These are phyloP conservation scores for Dipodomys spectabilis DNA, from an alignment of 2,113 vertebrate species.

Conservation along the genomic window DNA sequence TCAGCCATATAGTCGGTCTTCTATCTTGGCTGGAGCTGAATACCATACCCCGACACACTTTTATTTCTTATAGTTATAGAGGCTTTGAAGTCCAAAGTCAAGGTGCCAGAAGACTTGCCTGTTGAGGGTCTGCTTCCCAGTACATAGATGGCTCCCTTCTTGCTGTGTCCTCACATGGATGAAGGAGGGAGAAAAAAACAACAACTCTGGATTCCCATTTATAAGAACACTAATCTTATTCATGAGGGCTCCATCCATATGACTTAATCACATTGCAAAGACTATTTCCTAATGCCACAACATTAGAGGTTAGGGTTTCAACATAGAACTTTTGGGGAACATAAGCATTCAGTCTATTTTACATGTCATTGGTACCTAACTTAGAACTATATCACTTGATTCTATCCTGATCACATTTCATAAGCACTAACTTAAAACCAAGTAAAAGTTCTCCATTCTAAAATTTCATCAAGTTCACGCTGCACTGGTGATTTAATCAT, in stretches of 20 bases:
- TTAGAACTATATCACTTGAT: neutral
- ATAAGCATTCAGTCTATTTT: neutral
- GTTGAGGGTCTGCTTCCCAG: neutral
- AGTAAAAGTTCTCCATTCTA: neutral
- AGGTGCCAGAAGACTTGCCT: neutral
- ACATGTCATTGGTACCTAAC: neutral
- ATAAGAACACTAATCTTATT: neutral
- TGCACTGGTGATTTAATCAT: neutral
- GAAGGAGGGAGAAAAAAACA: neutral
- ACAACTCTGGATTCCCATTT: neutral
- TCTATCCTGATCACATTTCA: neutral
- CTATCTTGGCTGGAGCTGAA: neutral
- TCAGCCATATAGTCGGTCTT: neutral
- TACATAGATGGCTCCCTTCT: neutral
- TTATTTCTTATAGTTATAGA: constrained; percentile 29
- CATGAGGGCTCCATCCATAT: neutral
- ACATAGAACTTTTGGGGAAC: neutral
- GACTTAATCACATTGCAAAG: neutral
- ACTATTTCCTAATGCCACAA: neutral
- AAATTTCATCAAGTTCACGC: neutral
- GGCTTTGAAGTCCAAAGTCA: neutral
- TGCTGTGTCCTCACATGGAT: neutral
- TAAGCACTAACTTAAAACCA: constrained; percentile 36
- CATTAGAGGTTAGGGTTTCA: neutral
- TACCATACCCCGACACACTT: neutral